Percentiles rank a stretch among this genome's conserved stretches.
Evolutionary conservation across 92 coral and sea anemone genomes (phyloP).

Genomic region (Parazoanthus darwini): DNA sequence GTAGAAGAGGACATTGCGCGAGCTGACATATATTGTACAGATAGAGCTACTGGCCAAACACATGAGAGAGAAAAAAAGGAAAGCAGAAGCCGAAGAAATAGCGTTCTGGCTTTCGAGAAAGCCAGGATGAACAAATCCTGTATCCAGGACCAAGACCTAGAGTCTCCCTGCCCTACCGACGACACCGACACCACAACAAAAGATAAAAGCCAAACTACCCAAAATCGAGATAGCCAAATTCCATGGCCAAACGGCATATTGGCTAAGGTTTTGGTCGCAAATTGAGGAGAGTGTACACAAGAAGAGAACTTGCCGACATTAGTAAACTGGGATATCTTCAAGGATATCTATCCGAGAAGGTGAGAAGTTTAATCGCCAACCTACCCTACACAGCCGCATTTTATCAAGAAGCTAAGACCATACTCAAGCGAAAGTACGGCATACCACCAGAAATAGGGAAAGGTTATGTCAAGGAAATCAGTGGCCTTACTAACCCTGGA

Average conservation of each 20-base stretch:
- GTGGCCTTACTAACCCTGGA: slow-evolving; percentile 11
- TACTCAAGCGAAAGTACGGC: slow-evolving; percentile 34
- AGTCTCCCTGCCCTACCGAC: too few relatives aligned
- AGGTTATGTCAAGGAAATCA: neutral
- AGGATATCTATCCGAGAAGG: slow-evolving; percentile 3
- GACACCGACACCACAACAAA: too few relatives aligned
- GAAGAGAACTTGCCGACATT: neutral
- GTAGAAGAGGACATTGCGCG: too few relatives aligned
- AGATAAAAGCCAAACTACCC: neutral
- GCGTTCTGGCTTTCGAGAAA: too few relatives aligned
- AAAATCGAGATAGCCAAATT: slow-evolving; percentile 15
- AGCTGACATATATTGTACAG: too few relatives aligned
- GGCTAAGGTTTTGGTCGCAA: slow-evolving; percentile 27
- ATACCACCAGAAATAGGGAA: neutral
- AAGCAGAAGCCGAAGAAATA: too few relatives aligned
- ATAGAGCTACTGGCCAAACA: too few relatives aligned
- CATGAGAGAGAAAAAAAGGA: too few relatives aligned
- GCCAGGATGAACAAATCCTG: too few relatives aligned
- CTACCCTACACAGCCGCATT: slow-evolving; percentile 55
- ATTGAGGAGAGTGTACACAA: neutral
- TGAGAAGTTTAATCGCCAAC: neutral
- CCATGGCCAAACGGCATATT: slow-evolving; percentile 21
- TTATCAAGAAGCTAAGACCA: slow-evolving; percentile 51
- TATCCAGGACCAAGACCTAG: too few relatives aligned
- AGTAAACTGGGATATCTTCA: slow-evolving; percentile 17